Base-by-base conservation (phyloP, 2,888 invertebrate genomes). In the Agrochola lychnidis region DNA sequence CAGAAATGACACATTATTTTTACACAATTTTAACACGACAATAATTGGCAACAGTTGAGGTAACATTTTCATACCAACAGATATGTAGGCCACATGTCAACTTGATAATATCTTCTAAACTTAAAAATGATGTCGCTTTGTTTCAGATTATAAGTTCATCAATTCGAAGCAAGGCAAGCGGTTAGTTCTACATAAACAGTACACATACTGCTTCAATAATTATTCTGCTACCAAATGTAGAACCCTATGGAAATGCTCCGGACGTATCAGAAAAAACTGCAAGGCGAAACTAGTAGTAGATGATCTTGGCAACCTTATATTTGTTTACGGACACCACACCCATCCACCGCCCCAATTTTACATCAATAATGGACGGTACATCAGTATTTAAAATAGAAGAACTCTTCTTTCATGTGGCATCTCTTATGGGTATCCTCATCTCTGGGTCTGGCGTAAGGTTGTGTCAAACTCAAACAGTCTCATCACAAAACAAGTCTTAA, bases 101-200 rank as follows among this genome's bases (percentile, higher is more conserved):
- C 2, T 56, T 9, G 6, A 48, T n/a, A 45, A 9, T 53, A 10
- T 1, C 0, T 16, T 56, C 16, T 7, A 16, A 59, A 30, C 1
- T 4, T 22, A 30, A 19, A 57, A 59, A 72, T 3, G 0, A 14
- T n/a, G 3, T 48, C 45, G 4, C 2, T 45, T 63, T 19, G 30
- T 75, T 75, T 59, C 59, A 83, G 82, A 82, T 45, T 72, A 57
- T 25, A 40, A 16, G 3, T 81, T 70, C 57, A 77, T 81, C 19
- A 68, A 48, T 53, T 81, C 81, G 4, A 53, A 51, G 66, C 70
- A 63, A 30, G 81, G 77, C 9, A 81, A 62, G 10, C 69, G n/a
- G 5, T 4, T 77, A 36, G 53, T 81, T 45, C 36, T 81, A 2
- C 25, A 81, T 48, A 69, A 70, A 9, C 19, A 64, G 0, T 77